These are phyloP conservation scores for Lemur catta DNA, from an alignment of 2,797 vertebrate species.

Conservation along the genomic window DNA sequence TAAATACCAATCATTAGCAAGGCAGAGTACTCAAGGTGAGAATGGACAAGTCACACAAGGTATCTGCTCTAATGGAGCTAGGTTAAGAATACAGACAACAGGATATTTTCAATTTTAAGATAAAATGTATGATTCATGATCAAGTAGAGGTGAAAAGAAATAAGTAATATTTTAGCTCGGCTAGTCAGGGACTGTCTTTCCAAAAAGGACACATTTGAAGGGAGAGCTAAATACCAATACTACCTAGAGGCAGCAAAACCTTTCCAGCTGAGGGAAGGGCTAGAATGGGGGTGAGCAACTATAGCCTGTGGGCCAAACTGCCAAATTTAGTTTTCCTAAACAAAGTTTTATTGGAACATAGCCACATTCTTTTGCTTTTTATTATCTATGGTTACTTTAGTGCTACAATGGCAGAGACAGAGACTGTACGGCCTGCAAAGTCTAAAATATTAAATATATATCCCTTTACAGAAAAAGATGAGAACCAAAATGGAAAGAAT, in stretches of 20 bases:
- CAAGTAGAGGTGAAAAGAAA: neutral
- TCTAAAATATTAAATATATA: neutral
- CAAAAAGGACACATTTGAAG: neutral
- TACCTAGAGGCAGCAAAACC: neutral
- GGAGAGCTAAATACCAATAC: neutral
- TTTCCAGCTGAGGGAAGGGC: neutral
- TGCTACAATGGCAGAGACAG: neutral
- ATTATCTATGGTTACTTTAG: neutral
- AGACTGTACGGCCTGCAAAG: neutral
- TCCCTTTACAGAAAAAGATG: neutral
- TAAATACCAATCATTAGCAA: neutral
- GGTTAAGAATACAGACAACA: neutral
- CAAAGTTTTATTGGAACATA: neutral
- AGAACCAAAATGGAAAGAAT: conserved; percentile 20
- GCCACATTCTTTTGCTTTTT: neutral
- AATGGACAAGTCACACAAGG: neutral
- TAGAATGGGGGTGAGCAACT: neutral
- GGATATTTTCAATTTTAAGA: neutral
- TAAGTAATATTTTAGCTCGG: neutral
- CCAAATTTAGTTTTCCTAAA: neutral
- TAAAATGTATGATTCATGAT: neutral
- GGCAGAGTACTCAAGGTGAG: neutral
- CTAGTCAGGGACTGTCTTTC: neutral
- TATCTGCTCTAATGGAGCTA: neutral
- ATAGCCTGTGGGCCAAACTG: neutral